Conservation (phyloP, 2,113 vertebrate species). For the Vulpes lagopus region DNA sequence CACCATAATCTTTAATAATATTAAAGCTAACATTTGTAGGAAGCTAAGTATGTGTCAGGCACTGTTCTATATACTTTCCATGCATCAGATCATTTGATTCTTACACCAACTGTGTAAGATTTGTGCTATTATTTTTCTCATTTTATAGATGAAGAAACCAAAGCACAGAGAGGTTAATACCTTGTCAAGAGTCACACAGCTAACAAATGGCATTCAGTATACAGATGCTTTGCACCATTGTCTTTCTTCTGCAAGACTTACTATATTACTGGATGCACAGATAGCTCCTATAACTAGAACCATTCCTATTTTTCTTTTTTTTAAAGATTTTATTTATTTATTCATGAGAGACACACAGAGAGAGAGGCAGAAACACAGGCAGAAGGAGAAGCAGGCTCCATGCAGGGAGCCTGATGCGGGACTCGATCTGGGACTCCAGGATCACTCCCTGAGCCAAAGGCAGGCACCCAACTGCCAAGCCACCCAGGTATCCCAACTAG, state of each 20-base stretch:
- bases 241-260: neutral
- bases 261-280: neutral
- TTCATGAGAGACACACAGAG: too few species aligned
- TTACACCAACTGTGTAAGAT: neutral
- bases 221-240: neutral
- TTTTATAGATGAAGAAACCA: neutral
- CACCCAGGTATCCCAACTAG: neutral
- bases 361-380: too few species aligned
- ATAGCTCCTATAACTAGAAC: neutral
- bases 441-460: too few species aligned
- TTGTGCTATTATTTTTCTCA: neutral
- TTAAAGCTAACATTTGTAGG: neutral
- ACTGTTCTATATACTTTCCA: neutral
- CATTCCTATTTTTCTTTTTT: too few species aligned
- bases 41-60: neutral
- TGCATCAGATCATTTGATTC: neutral
- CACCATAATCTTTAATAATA: neutral
- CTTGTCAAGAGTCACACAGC: neutral
- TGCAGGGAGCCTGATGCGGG: too few species aligned
- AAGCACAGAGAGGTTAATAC: conserved; percentile 4
- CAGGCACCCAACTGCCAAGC: too few species aligned
- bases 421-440: too few species aligned
- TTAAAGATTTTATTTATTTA: too few species aligned
- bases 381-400: too few species aligned
- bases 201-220: neutral